phyloP scores from a whole-genome alignment of 1,140 invertebrate genomes.

The Dendrolimus punctatus region DNA sequence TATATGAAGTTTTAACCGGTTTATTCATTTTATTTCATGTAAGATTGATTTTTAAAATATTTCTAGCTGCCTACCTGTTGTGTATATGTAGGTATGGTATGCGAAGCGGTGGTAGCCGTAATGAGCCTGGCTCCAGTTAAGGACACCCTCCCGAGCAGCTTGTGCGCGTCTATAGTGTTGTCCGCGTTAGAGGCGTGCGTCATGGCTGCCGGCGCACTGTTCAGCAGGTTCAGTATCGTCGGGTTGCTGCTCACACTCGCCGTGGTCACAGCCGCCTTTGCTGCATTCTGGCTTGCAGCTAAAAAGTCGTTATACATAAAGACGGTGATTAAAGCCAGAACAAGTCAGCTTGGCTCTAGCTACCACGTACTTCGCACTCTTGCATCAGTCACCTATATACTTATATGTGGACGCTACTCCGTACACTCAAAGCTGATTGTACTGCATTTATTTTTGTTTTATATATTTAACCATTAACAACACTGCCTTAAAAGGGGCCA shows the following conservation, averaged over 20 bases:
- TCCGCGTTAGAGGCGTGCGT: constrained; percentile 67
- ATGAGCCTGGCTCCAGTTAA: constrained; percentile 46
- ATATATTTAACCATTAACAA: too few relatives aligned
- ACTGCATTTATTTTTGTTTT: too few relatives aligned
- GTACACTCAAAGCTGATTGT: too few relatives aligned
- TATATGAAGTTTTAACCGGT: too few relatives aligned
- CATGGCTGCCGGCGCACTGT: constrained; percentile 80
- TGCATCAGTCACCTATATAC: too few relatives aligned
- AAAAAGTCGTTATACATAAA: too few relatives aligned
- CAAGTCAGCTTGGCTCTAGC: too few relatives aligned
- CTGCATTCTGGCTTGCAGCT: constrained; percentile 66
- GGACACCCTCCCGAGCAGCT: constrained; percentile 46
- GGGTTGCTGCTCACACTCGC: constrained; percentile 71
- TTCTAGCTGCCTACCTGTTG: constrained; percentile 32
- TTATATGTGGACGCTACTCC: too few relatives aligned
- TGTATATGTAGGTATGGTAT: constrained; percentile 47
- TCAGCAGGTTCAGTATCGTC: constrained; percentile 81
- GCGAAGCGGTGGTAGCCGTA: constrained; percentile 38
- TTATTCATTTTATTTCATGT: neutral
- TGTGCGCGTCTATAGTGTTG: constrained; percentile 36
- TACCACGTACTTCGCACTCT: too few relatives aligned
- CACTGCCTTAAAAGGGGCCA: too few relatives aligned
- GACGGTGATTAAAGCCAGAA: too few relatives aligned
- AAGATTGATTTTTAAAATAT: neutral
- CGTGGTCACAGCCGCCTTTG: constrained; percentile 70